Percentiles rank a stretch among this genome's conserved stretches.
Evolutionary conservation across 2,113 vertebrate species (phyloP).

Genomic region (Dicrurus megarhynchus): DNA sequence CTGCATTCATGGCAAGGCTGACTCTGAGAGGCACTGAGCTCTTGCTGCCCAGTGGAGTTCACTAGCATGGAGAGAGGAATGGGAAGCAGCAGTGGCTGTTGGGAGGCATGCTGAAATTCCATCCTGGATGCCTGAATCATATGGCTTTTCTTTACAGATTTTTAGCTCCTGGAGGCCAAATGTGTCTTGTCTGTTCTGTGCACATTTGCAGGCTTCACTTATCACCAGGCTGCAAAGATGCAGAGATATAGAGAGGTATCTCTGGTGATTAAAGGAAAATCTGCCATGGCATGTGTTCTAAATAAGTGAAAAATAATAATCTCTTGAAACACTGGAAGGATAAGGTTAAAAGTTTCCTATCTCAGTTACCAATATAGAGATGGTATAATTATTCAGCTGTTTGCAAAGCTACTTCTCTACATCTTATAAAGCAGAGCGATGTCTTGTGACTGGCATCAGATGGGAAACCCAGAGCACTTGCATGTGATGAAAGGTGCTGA

Average conservation of each 20-base stretch:
- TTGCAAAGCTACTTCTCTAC: background rate
- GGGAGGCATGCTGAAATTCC: background rate
- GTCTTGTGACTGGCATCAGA: background rate
- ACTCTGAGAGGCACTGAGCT: background rate
- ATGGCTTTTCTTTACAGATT: background rate
- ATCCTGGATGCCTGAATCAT: background rate
- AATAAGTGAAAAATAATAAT: background rate
- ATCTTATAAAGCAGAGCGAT: background rate
- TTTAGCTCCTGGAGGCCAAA: constrained; percentile 19
- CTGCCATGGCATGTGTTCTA: background rate
- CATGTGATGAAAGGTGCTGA: background rate
- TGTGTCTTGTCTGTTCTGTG: background rate
- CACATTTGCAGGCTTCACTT: background rate
- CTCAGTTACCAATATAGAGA: background rate
- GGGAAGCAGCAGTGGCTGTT: accelerated
- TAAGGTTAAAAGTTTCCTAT: background rate
- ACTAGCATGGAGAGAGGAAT: background rate
- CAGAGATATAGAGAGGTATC: background rate
- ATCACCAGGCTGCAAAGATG: background rate
- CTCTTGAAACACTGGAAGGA: background rate
- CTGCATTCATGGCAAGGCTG: background rate
- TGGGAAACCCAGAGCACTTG: background rate
- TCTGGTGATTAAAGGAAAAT: background rate
- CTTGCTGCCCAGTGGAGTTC: background rate
- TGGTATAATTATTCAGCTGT: background rate